Percentiles rank a stretch among this genome's conserved stretches.
Conservation (phyloP, 2,113 vertebrate species). For the Panthera tigris region DNA sequence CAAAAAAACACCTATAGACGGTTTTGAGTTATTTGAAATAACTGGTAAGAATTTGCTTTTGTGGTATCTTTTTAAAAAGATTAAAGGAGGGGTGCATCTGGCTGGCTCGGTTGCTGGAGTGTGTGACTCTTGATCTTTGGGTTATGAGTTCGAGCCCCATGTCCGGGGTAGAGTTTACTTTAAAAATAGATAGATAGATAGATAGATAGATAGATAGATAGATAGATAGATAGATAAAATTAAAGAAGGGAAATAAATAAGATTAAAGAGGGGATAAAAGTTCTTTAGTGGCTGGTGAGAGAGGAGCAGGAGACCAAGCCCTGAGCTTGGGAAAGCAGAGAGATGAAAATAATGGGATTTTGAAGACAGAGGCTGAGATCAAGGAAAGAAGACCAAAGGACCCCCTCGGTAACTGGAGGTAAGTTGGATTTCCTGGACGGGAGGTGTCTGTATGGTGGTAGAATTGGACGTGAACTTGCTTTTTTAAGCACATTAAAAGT, state of each 20-base stretch:
- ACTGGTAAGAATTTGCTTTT: neutral
- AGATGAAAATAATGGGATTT: neutral
- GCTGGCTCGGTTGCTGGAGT: neutral
- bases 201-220: neutral
- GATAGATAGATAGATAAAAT: neutral
- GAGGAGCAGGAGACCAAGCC: neutral
- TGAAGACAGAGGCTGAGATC: neutral
- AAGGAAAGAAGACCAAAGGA: neutral
- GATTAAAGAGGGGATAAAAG: neutral
- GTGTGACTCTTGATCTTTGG: neutral
- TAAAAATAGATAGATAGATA: neutral
- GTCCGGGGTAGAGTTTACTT: neutral
- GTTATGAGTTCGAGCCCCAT: neutral
- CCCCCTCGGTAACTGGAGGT: neutral
- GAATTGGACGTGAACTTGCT: neutral
- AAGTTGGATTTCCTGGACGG: too few relatives aligned
- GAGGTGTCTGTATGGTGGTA: accelerated
- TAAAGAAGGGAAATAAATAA: neutral
- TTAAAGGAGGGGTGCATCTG: neutral
- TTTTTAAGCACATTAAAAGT: neutral
- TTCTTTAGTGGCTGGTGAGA: neutral
- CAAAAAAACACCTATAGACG: neutral
- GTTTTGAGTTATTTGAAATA: neutral
- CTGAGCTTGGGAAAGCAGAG: neutral
- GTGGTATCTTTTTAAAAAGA: neutral